Evolutionary conservation across 2,113 vertebrate species (phyloP).

Genomic region (Mobula birostris): DNA sequence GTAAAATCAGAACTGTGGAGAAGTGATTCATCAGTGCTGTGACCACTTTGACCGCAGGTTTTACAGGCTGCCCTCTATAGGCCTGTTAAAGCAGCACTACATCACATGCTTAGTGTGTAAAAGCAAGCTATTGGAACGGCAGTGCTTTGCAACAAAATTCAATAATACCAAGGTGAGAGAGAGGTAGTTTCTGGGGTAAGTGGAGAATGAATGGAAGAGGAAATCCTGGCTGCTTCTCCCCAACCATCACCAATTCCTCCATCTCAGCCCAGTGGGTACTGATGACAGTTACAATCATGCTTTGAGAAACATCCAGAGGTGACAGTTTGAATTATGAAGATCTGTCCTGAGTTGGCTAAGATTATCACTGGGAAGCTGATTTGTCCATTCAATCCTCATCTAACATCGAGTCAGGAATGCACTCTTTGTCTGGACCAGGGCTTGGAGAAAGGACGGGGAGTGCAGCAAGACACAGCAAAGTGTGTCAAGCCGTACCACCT

Average conservation of each 20-base stretch:
- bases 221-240: not conserved
- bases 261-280: not conserved
- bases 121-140: not conserved
- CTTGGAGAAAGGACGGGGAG: not conserved
- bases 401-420: not conserved
- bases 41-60: not conserved
- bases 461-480: not conserved
- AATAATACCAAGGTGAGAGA: not conserved
- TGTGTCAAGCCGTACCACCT: no score
- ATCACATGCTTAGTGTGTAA: not conserved
- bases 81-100: not conserved
- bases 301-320: no score
- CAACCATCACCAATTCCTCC: no score
- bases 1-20: not conserved
- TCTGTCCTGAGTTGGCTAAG: not conserved
- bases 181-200: not conserved
- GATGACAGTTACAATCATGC: not conserved
- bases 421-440: not conserved
- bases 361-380: not conserved
- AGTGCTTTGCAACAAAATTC: not conserved
- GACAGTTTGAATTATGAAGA: not conserved
- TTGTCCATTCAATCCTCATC: not conserved
- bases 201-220: not conserved
- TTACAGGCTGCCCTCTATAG: no score
- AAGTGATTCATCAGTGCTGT: not conserved